phyloP scores from a whole-genome alignment of 2,113 vertebrate genomes.

The Saguinus imperator region DNA sequence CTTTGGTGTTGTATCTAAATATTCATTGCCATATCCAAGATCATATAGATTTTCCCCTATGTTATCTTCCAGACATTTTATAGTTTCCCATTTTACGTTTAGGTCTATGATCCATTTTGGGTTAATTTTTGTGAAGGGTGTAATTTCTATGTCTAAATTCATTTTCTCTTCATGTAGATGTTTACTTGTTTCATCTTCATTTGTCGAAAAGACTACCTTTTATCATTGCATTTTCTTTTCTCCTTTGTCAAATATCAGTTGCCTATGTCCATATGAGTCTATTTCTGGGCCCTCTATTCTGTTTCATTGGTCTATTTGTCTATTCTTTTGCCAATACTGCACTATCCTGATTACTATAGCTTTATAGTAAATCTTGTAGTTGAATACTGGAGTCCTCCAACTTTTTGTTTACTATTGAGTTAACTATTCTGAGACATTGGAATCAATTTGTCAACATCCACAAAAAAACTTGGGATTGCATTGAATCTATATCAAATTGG shows the following conservation, averaged over 20 bases:
- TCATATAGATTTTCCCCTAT: neutral
- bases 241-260: neutral
- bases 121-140: neutral
- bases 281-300: neutral
- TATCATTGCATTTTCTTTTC: neutral
- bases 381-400: neutral
- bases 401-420: neutral
- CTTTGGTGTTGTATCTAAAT: neutral
- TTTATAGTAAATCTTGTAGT: neutral
- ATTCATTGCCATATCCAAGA: neutral
- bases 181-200: neutral
- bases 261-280: neutral
- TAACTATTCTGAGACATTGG: neutral
- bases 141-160: neutral
- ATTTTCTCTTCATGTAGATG: neutral
- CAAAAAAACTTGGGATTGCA: neutral
- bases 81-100: neutral
- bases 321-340: neutral
- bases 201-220: neutral
- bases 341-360: neutral
- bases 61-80: neutral
- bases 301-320: neutral
- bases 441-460: neutral
- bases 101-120: neutral
- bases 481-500: neutral